Conservation (phyloP, 2,797 vertebrate genomes). For the Falco biarmicus region DNA sequence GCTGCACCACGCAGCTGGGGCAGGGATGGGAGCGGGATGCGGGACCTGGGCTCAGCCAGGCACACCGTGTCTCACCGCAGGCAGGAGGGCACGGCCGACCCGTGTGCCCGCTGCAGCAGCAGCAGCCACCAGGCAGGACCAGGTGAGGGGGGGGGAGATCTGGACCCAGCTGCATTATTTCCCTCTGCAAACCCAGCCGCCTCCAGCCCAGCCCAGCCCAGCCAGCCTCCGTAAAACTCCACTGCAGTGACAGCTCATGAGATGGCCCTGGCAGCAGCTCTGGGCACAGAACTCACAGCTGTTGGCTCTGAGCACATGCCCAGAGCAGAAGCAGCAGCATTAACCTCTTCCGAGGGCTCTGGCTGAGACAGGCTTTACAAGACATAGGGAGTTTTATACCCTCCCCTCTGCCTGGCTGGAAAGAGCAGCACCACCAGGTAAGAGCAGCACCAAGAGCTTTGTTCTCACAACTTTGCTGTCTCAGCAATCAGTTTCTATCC, state of each 20-base stretch:
- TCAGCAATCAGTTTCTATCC: not conserved
- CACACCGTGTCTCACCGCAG: fast-evolving
- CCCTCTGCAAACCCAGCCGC: fast-evolving
- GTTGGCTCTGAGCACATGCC: fast-evolving
- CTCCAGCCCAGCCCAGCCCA: not conserved
- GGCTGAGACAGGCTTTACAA: not conserved
- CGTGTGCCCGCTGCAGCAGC: not conserved
- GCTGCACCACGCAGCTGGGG: not conserved
- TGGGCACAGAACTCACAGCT: not conserved
- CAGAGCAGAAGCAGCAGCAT: not conserved
- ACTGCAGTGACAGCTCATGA: not conserved
- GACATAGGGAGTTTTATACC: not conserved
- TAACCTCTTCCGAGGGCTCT: not conserved
- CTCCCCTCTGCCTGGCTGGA: not conserved
- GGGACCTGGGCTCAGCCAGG: not conserved
- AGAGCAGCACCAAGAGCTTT: not conserved
- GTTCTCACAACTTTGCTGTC: not conserved
- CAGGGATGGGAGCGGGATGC: not conserved
- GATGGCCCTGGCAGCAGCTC: not conserved
- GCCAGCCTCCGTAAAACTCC: not conserved
- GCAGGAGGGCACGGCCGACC: not conserved
- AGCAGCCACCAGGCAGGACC: not conserved
- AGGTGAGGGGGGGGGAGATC: not conserved
- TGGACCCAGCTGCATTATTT: not conserved
- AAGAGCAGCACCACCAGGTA: not conserved